Base-by-base conservation (phyloP, 2,797 vertebrate genomes). In the Enteromius thamalakanensis region DNA sequence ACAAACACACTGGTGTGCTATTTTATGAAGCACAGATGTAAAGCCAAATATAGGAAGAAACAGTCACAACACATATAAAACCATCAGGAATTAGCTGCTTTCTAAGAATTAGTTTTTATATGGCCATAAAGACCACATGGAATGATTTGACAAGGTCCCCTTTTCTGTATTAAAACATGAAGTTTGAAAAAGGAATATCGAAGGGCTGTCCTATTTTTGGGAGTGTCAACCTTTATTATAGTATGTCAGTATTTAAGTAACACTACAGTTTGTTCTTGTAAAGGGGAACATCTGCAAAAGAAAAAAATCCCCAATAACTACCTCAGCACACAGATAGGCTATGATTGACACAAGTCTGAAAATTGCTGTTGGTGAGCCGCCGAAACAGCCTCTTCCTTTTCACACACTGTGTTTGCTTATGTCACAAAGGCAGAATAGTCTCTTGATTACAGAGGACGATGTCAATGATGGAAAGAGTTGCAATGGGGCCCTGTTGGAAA, bases 351-450 rank as follows among this genome's bases (percentile, higher is more conserved):
- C 10, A 15, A 11, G 51, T 76, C 34, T 58, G 51, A 40, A 76
- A 80, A 71, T 60, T n/a, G 19, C 19, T n/a, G 37, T 60, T 2
- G 1, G 29, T 72, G 19, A 17, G 26, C 26, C 6, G 32, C 17
- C 4, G 15, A 62, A 80, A 71, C 51, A 47, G 3, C 26, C 53
- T 81, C 4, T 72, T 67, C 3, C 10, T 42, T 76, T 45, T 78
- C 45, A 47, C 10, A 64, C 34, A 42, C 37, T 67, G 42, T 74
- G 60, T 67, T 67, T 76, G 60, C 23, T 55, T 55, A 76, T 58
- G 49, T 76, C 62, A 68, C 62, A 82, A 55, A 76, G 45, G 72
- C 62, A 26, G 80, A 67, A 76, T 53, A 55, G 62, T 53, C 17
- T 76, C 62, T 45, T 76, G 49, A 82, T 82, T 45, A 76, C 47